phyloP scores from a whole-genome alignment of 2,888 invertebrate genomes.

The Macrosiphum euphorbiae region DNA sequence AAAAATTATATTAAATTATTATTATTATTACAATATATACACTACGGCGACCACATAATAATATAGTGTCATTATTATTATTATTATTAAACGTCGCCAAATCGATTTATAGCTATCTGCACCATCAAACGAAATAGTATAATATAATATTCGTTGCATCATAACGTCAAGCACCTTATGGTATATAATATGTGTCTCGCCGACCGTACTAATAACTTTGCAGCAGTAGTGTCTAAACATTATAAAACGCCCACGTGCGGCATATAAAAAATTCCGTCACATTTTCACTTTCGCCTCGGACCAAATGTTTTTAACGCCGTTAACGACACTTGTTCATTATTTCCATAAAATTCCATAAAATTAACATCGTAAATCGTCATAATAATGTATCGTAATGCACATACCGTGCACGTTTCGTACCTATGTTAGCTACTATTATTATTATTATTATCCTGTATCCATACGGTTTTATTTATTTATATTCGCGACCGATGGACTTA shows the following conservation, averaged over 20 bases:
- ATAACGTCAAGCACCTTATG: not conserved
- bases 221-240: not conserved
- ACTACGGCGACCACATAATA: not conserved
- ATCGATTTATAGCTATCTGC: not conserved
- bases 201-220: not conserved
- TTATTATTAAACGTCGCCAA: not conserved
- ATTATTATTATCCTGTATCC: not conserved
- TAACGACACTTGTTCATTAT: not conserved
- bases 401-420: not conserved
- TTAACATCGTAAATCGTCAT: not conserved
- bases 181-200: not conserved
- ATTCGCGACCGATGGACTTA: slow-evolving; percentile 18
- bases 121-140: not conserved
- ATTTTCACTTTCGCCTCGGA: not conserved
- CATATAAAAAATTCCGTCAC: not conserved
- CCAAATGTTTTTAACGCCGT: not conserved
- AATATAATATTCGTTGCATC: not conserved
- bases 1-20: not conserved
- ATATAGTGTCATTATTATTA: not conserved
- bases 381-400: not conserved
- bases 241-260: not conserved
- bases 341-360: not conserved
- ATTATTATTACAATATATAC: not conserved
- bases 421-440: too few relatives aligned
- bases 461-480: slow-evolving; percentile 26